Percentiles rank a stretch among this genome's conserved stretches.
Evolutionary conservation across 1,140 invertebrate species (phyloP).

Genomic region (Pogonognathellus flavescens): DNA sequence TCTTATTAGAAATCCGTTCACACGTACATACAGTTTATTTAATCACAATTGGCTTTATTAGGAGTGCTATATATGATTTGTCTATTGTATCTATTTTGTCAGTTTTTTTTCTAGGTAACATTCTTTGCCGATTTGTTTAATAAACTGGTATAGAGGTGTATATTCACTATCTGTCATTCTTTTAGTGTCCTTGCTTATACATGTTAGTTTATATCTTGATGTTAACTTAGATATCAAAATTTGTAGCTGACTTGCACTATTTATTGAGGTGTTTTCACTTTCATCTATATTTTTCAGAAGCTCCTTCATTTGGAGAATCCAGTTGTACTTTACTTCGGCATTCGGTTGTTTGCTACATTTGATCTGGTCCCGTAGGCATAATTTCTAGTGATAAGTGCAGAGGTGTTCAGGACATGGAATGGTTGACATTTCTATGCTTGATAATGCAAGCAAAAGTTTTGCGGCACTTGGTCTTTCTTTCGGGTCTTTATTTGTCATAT

Average conservation of each 20-base stretch:
- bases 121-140: neutral
- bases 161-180: neutral
- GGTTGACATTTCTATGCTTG: no score
- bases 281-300: neutral
- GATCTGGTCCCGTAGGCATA: neutral
- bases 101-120: neutral
- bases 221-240: neutral
- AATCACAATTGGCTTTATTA: neutral
- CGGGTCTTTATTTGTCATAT: no score
- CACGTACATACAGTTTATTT: neutral
- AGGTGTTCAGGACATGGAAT: no score
- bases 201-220: neutral
- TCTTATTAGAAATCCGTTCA: neutral
- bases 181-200: neutral
- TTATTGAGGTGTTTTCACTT: neutral
- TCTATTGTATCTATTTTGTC: neutral
- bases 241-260: neutral
- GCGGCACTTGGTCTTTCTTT: no score
- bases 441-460: no score
- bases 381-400: no score
- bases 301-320: neutral
- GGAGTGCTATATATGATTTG: neutral
- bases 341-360: neutral
- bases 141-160: neutral
- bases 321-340: neutral